These are phyloP conservation scores for Myotis findleyi DNA, from an alignment of 2,797 vertebrate species.

Conservation along the genomic window DNA sequence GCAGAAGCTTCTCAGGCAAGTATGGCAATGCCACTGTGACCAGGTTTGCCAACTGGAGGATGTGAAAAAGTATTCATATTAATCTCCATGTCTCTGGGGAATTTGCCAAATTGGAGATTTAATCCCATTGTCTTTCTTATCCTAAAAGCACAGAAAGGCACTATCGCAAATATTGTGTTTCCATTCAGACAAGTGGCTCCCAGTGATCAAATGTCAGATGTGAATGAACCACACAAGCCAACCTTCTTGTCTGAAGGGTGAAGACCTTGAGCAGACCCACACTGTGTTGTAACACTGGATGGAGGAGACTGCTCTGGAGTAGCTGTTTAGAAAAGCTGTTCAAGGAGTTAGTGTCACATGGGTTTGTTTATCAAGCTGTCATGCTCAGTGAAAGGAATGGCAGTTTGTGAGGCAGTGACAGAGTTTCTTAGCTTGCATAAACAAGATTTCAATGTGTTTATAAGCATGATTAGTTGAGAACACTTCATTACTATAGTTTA, in stretches of 20 bases:
- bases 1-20: slow-evolving; percentile 50
- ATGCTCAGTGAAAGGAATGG: slow-evolving; percentile 35
- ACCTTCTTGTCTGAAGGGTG: not conserved
- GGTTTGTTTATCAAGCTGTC: not conserved
- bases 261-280: not conserved
- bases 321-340: not conserved
- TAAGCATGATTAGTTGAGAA: slow-evolving; percentile 28
- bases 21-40: not conserved
- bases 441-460: slow-evolving; percentile 26
- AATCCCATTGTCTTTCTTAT: slow-evolving; percentile 28
- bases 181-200: not conserved
- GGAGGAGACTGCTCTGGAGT: not conserved
- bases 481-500: not conserved
- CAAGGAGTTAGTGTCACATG: not conserved
- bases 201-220: not conserved
- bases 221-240: not conserved
- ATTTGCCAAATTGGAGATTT: slow-evolving; percentile 25
- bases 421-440: slow-evolving; percentile 27
- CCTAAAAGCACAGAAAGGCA: not conserved
- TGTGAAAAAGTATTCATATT: slow-evolving; percentile 39
- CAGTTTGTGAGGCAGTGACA: not conserved
- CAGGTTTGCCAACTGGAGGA: slow-evolving; percentile 72
- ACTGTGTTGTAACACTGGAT: not conserved
- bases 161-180: not conserved
- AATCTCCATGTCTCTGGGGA: slow-evolving; percentile 44